phyloP scores from a whole-genome alignment of 2,888 invertebrate genomes.

The Diadegma fenestrale region DNA sequence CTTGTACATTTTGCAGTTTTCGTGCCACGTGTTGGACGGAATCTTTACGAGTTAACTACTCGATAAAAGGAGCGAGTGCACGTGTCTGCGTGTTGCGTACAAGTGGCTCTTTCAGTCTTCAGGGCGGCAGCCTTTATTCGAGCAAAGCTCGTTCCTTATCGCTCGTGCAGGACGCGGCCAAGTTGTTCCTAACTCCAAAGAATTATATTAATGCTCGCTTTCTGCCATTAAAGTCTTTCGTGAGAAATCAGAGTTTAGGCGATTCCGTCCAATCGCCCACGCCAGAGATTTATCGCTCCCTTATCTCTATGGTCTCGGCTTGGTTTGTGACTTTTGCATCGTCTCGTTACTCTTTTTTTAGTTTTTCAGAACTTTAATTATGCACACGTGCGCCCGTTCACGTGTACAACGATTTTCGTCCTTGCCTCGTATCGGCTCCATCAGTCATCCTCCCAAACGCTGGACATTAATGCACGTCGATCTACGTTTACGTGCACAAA shows the following conservation, averaged over 20 bases:
- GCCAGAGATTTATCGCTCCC: background rate
- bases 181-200: background rate
- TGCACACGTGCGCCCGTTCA: background rate
- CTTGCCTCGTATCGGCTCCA: background rate
- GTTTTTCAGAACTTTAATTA: background rate
- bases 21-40: background rate
- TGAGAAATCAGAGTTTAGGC: background rate
- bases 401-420: background rate
- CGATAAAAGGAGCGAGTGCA: background rate
- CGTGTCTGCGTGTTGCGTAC: background rate
- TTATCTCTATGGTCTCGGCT: background rate
- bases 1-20: background rate
- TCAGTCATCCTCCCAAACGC: slow-evolving; percentile 3
- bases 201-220: background rate
- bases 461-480: background rate
- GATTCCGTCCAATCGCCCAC: background rate
- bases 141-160: background rate
- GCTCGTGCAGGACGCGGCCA: background rate
- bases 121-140: slow-evolving; percentile 2
- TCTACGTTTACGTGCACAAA: background rate
- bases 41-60: background rate
- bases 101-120: background rate
- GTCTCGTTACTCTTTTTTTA: slow-evolving; percentile 5
- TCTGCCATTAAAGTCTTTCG: slow-evolving; percentile 5
- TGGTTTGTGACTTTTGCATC: background rate